Evolutionary conservation across 2,888 invertebrate species (phyloP).

Genomic region (Apodemia zela): DNA sequence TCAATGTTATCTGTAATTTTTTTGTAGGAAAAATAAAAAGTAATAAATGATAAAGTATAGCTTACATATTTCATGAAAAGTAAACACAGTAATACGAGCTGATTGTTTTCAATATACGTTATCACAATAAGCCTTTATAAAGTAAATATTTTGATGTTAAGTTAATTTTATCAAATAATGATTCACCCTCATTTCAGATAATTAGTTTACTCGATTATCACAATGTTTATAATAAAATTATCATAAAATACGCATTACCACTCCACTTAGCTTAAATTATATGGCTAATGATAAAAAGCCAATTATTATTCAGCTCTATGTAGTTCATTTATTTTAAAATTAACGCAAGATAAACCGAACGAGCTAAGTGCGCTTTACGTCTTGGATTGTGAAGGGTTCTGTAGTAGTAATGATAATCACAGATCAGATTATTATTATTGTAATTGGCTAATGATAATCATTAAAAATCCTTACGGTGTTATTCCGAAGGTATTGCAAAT

Average conservation of each 20-base stretch:
- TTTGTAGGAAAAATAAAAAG: too few relatives aligned
- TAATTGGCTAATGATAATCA: too few relatives aligned
- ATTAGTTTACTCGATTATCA: slow-evolving; percentile 29
- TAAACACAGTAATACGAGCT: not conserved
- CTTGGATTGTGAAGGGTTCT: too few relatives aligned
- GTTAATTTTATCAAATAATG: slow-evolving; percentile 30
- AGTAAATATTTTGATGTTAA: slow-evolving; percentile 28
- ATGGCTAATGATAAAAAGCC: slow-evolving; percentile 26
- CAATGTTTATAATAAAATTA: slow-evolving; percentile 31
- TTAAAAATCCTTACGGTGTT: too few relatives aligned
- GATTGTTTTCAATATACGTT: slow-evolving; percentile 7
- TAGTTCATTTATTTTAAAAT: slow-evolving; percentile 12
- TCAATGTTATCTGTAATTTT: too few relatives aligned
- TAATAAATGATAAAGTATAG: not conserved
- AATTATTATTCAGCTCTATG: slow-evolving; percentile 12
- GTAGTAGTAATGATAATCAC: too few relatives aligned
- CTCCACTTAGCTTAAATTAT: slow-evolving; percentile 26
- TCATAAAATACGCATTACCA: slow-evolving; percentile 33
- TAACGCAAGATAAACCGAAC: not conserved
- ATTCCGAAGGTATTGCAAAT: too few relatives aligned
- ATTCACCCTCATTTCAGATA: slow-evolving; percentile 28
- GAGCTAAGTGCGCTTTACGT: too few relatives aligned
- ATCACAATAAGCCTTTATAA: slow-evolving; percentile 23
- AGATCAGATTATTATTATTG: too few relatives aligned
- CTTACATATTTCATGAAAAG: slow-evolving; percentile 4